Base-by-base conservation (phyloP, 2,113 vertebrate genomes). In the Elephantulus edwardii region DNA sequence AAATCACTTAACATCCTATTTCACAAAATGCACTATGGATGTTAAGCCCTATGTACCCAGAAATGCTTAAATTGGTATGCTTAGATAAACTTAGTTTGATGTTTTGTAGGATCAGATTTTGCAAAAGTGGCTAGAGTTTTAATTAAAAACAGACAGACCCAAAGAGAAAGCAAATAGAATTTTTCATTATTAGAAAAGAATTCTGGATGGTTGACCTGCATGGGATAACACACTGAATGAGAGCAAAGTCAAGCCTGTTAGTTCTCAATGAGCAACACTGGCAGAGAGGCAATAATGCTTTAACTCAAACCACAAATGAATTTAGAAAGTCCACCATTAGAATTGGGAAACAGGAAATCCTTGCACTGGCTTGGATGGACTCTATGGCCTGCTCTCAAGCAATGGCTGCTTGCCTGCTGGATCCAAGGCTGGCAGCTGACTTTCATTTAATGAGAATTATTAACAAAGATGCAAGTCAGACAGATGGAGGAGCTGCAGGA, bases 301-400 rank as follows among this genome's bases (percentile, higher is more conserved):
- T 48, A 79, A 78, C 2, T 6, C 56, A 76, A 91, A 79, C 30
- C 75, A 76, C 48, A 75, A 26, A 42, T 48, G 60, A 90, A 71
- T 88, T 62, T n/a, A 78, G 60, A 90, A 90, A 93, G 17, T 66
- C 24, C 71, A 87, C 28, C n/a, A 64, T 91, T 70, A 79, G 79
- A 76, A 40, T 2, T 60, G 70, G 70, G 62, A 81, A 84, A 66
- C 94, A 70, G 70, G 62, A 81, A 84, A 66, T 95, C 62, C 78
- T 22, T 42, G 42, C 74, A 62, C 40, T 86, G 64, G 58, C 66
- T 78, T 33, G 87, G 77, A 81, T 35, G 5, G 30, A 82, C 48
- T 87, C 66, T 24, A 64, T 28, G 30, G 44, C 8, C 35, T 20
- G 30, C 13, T 13, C 3, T 14, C 50, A 87, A n/a, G 78, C n/a